phyloP scores from a whole-genome alignment of 2,888 invertebrate genomes.

The Sinotaia quadrata region DNA sequence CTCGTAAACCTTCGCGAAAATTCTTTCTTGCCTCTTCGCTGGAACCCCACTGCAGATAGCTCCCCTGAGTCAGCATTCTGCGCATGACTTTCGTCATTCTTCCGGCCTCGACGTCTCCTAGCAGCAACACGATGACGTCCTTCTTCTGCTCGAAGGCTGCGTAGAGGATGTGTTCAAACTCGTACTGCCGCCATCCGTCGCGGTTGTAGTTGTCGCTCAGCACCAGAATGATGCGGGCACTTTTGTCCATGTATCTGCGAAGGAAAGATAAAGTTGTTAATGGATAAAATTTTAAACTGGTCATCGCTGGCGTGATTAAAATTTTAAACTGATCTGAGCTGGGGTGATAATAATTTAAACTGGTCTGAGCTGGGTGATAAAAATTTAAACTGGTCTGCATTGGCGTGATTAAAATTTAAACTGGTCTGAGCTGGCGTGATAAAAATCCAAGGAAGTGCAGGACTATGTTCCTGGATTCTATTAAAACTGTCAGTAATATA shows the following conservation, averaged over 20 bases:
- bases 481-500: too few species aligned
- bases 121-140: not conserved
- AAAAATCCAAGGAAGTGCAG: too few species aligned
- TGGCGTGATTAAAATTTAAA: too few species aligned
- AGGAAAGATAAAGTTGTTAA: too few species aligned
- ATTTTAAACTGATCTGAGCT: too few species aligned
- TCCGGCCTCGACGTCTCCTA: not conserved
- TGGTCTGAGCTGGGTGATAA: too few species aligned
- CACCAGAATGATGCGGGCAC: not conserved
- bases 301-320: too few species aligned
- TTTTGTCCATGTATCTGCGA: not conserved
- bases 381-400: too few species aligned
- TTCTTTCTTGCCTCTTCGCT: not conserved
- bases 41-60: not conserved
- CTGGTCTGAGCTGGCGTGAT: too few species aligned
- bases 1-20: not conserved
- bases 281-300: too few species aligned
- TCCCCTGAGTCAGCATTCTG: not conserved
- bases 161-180: slow-evolving; percentile 1
- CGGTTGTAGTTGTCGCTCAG: not conserved
- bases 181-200: not conserved
- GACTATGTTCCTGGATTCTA: too few species aligned
- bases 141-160: slow-evolving; percentile 1
- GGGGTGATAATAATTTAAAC: too few species aligned
- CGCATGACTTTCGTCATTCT: not conserved